Base-by-base conservation (phyloP, 1,140 invertebrate species). In the Drosophila ficusphila region DNA sequence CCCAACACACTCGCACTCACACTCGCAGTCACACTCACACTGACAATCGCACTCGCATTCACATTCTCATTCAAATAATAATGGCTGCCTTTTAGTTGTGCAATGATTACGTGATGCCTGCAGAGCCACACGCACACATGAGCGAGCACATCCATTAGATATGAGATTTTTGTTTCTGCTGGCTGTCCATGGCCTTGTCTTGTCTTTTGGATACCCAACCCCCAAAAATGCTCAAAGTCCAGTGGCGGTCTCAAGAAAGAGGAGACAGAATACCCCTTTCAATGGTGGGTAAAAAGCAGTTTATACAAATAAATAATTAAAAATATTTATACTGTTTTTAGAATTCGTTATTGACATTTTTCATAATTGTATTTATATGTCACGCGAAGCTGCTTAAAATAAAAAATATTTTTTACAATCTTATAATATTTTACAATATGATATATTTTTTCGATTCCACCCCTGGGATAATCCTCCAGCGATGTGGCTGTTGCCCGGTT, bases 1-100 rank as follows among this genome's bases (percentile, higher is more conserved):
- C 61, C 52, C 76, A 79, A 83, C 79, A 75, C 81, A 72, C 69
- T 44, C 23, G 38, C 65, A 69, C 31, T 27, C 38, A 21, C 76
- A 74, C 58, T 61, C 60, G 33, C 62, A 78, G 52, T 31, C 48
- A 34, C 77, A 74, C 52, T 61, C 61, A 23, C 64, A 79, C 69
- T 79, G 70, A 42, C 78, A 82, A 19, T 31, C 48, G 38, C 77
- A 74, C 52, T 61, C 61, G 29, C 64, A 79, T 73, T 79, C 76
- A 42, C 78, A 82, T 83, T 85, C 79, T 61, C 79, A 85, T 85
- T 85, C 81, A 86, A 85, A 85, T 85, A 85, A 85, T 85, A 85
- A 85, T 85, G 81, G 82, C 73, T 88, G 81, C 77, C 76, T 85
- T 85, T 85, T 85, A 85, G 81, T 85, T 85, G 81, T 85, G 81